Evolutionary conservation across 2,113 vertebrate species (phyloP), one percentile per base, ranked within the genome.

Genomic region (Eidolon helvum): DNA sequence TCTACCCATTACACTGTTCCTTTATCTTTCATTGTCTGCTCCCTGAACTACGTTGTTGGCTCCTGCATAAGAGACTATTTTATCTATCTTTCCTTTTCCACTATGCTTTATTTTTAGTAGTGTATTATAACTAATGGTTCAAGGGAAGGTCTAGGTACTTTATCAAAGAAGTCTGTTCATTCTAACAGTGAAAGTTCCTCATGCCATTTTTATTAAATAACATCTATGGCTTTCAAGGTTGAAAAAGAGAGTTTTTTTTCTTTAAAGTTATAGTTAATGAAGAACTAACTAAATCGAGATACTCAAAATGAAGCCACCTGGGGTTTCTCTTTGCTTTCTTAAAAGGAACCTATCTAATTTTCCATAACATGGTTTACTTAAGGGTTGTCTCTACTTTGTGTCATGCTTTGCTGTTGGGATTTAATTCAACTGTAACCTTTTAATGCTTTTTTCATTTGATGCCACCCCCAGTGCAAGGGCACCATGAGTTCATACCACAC

Each of bases 291-390:
- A 80, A 91, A 88, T 75, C 24, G 21, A 43, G 26, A 26, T 61
- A 33, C 11, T 87, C 35, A 92, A 43, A 89, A 72, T 63, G 43
- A 90, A 82, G 65, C 65, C 63, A 43, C 21, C 84, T 2, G 33
- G 38, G 71, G 24, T 8, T 72, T 93, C 38, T 35, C 38, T 94
- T 96, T 88, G 40, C 35, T 90, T 92, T 90, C 40, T 80, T n/a
- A 87, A 87, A 57, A 87, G 57, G 63, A 48, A 96, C 43, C 59
- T 65, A 11, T 88, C 59, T 71, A 43, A 71, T 65, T 95, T 88
- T 78, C 24, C 12, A 11, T 89, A 50, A 33, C 21, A n/a, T 68
- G 59, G 26, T 82, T 59, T 78, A 74, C 89, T 91, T 68, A 50
- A 16, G 50, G 15, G 50, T 50, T 50, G 50, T 50, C 50, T 50